Conservation (phyloP, 2,113 vertebrate species). For the Hassar affinis region DNA sequence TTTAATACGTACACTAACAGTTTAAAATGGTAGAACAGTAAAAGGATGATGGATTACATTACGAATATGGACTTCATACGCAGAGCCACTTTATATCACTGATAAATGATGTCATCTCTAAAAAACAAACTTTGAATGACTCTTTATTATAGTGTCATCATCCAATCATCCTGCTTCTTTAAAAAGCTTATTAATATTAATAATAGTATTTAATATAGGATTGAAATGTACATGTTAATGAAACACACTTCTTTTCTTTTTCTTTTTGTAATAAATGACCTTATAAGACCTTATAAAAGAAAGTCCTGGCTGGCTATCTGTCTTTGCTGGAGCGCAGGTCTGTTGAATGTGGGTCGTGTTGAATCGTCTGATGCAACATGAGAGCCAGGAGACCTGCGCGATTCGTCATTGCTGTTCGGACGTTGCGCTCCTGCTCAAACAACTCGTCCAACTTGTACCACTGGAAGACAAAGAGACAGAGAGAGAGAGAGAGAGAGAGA, state of each 20-base stretch:
- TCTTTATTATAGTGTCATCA: background rate
- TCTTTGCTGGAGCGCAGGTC: slow-evolving; percentile 83
- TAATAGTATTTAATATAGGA: background rate
- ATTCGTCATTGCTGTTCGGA: slow-evolving; percentile 88
- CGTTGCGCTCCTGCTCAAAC: slow-evolving; percentile 89
- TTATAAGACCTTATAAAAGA: background rate
- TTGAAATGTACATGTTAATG: background rate
- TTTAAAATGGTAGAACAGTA: slow-evolving; percentile 2
- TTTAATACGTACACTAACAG: background rate
- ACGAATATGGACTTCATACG: background rate
- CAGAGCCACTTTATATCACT: background rate
- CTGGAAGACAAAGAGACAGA: slow-evolving; percentile 57
- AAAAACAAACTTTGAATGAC: background rate
- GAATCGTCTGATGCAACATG: slow-evolving; percentile 91
- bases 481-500: background rate
- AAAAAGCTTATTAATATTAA: background rate
- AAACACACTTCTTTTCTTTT: background rate
- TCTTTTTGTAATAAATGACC: too few species aligned
- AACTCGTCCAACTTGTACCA: slow-evolving; percentile 93
- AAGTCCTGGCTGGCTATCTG: slow-evolving; percentile 63
- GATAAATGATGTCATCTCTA: background rate
- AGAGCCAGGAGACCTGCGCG: slow-evolving; percentile 85
- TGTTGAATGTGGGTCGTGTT: slow-evolving; percentile 85
- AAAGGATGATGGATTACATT: background rate
- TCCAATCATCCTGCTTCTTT: background rate